phyloP scores from a whole-genome alignment of 2,888 invertebrate species.

The Papilio elwesi region DNA sequence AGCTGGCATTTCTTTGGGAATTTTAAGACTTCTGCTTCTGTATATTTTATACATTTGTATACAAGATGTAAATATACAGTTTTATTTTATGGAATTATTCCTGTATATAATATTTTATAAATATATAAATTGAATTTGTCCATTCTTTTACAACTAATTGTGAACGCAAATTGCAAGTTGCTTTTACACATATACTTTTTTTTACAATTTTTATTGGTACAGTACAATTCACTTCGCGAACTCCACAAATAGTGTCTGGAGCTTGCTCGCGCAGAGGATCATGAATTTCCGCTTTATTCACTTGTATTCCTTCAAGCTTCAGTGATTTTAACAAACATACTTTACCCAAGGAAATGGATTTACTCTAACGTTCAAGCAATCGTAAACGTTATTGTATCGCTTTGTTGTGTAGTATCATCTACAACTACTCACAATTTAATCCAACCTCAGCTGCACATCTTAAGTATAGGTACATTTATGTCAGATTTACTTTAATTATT shows the following conservation, averaged over 20 bases:
- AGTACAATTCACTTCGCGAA: background rate
- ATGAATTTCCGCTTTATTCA: conserved; percentile 43
- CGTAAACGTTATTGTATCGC: conserved; percentile 32
- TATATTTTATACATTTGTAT: no score
- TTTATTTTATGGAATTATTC: no score
- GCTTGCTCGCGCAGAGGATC: conserved; percentile 29
- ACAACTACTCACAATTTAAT: background rate
- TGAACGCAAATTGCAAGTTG: no score
- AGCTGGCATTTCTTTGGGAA: no score
- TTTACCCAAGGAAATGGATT: conserved; percentile 45
- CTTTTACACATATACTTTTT: no score
- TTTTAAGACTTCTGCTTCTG: no score
- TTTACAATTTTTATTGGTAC: background rate
- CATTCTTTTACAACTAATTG: no score
- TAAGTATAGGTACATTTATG: background rate
- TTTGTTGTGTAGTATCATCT: conserved; percentile 20
- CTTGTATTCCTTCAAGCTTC: conserved; percentile 49
- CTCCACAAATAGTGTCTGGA: conserved; percentile 30
- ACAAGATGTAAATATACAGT: no score
- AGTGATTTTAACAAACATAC: conserved; percentile 49
- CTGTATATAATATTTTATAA: no score
- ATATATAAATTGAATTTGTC: no score
- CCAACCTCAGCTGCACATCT: no score
- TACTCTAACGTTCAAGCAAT: conserved; percentile 45
- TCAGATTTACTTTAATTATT: no score